A percentile compares a stretch with the other conserved stretches of the same genome.
Conservation (phyloP, 2,797 vertebrate species). For the Neosilurus mollespiculum region DNA sequence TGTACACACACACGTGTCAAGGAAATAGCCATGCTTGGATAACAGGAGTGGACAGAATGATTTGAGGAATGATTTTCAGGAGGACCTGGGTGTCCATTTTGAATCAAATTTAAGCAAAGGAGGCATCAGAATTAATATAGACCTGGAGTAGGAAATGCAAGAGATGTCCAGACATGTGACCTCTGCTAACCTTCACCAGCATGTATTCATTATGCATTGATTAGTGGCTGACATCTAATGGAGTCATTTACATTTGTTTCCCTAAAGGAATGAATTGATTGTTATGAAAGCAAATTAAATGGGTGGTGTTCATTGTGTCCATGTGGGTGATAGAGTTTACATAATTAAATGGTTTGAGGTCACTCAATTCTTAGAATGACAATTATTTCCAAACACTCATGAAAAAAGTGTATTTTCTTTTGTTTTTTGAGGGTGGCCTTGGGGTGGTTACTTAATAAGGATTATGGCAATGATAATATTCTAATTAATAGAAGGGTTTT, state of each 20-base stretch:
- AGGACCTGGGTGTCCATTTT: conserved; percentile 23
- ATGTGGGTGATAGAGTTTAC: conserved; percentile 57
- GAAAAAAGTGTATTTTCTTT: conserved; percentile 57
- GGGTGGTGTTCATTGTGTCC: conserved; percentile 66
- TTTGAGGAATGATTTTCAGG: conserved; percentile 26
- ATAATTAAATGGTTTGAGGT: conserved; percentile 59
- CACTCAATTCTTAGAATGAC: conserved; percentile 61
- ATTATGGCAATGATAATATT: conserved; percentile 27
- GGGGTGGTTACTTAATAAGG: conserved; percentile 40
- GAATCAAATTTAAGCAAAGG: conserved; percentile 36
- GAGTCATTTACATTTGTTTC: conserved; percentile 72
- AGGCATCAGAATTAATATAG: conserved; percentile 40
- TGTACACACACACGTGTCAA: conserved; percentile 18
- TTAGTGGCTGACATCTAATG: conserved; percentile 73
- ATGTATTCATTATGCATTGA: conserved; percentile 69
- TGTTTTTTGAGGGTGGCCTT: conserved; percentile 25
- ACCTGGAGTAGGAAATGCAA: conserved; percentile 46
- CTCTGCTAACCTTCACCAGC: conserved; percentile 67
- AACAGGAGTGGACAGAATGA: conserved; percentile 22
- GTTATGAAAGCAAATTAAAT: conserved; percentile 77
- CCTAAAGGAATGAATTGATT: conserved; percentile 76
- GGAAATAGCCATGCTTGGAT: conserved; percentile 21
- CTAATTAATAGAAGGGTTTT: background rate
- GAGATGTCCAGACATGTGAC: conserved; percentile 57
- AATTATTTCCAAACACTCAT: conserved; percentile 53